Percentiles rank a stretch among this genome's conserved stretches.
These are phyloP conservation scores for Diabrotica virgifera DNA, from an alignment of 1,140 invertebrate species.

Conservation along the genomic window DNA sequence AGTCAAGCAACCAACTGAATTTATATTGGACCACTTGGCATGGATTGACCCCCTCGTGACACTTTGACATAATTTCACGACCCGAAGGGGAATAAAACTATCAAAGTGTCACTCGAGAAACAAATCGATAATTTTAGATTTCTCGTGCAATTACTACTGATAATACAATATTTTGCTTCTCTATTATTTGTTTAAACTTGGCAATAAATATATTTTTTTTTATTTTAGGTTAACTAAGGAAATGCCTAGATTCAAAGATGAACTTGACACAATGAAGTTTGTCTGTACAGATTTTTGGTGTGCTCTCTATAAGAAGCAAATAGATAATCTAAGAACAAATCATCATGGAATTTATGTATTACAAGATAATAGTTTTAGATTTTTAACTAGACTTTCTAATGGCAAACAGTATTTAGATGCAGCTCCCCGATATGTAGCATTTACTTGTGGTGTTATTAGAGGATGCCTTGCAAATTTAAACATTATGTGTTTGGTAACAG, in stretches of 20 bases:
- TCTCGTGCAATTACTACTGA: too few species aligned
- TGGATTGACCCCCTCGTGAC: too few species aligned
- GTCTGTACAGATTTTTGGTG: slow-evolving; percentile 99
- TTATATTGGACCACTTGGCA: too few species aligned
- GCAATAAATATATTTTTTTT: not conserved
- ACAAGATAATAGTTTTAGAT: slow-evolving; percentile 94
- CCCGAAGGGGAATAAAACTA: too few species aligned
- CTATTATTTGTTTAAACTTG: not conserved
- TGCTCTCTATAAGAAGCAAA: slow-evolving; percentile 94
- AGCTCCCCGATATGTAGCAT: slow-evolving; percentile 90
- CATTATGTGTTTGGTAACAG: slow-evolving; percentile 90
- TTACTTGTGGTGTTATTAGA: slow-evolving; percentile 92
- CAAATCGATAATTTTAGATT: too few species aligned
- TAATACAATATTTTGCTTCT: not conserved
- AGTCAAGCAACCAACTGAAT: too few species aligned
- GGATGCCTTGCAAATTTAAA: slow-evolving; percentile 94
- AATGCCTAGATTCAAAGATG: slow-evolving; percentile 92
- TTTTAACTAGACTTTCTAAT: slow-evolving; percentile 83
- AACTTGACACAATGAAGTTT: slow-evolving; percentile 97
- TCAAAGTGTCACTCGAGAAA: too few species aligned
- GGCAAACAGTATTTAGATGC: slow-evolving; percentile 89
- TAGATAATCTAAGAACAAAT: slow-evolving; percentile 98
- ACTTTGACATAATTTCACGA: too few species aligned
- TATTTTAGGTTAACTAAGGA: slow-evolving; percentile 78
- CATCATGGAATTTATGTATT: slow-evolving; percentile 97